Base-by-base conservation (phyloP, 2,888 invertebrate genomes). In the Drosophila algonquin region DNA sequence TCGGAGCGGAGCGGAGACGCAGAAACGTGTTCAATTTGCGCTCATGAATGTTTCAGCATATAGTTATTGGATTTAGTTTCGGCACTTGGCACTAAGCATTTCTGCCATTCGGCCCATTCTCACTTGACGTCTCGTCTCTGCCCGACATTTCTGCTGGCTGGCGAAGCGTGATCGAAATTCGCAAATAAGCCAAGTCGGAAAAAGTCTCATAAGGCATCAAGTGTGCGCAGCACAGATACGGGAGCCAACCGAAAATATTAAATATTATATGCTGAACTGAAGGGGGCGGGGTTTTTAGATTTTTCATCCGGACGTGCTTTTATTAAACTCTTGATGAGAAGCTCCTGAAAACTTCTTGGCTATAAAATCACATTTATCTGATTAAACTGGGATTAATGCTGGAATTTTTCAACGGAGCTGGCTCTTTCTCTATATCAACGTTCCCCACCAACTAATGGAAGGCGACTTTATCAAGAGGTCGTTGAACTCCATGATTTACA, bases 21-120 rank as follows among this genome's bases (percentile, higher is more conserved):
- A 59, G 74, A 54, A 76, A 86, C 85, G 85, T 86, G 85, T 88
- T 87, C 89, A 89, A 86, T 87, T 89, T 89, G 79, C 68, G 77
- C 78, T 89, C 87, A 87, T 87, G 87, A 89, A 87, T 87, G 80
- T 89, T 90, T 90, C 75, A 87, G 79, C 81, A 81, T 87, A 72
- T 79, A 78, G 84, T 77, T 77, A 79, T 87, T 87, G 79, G 89
- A 81, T 88, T 87, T 89, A 83, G 75, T 79, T 85, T 87, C 68
- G 59, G 80, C 79, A 81, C 79, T 89, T 79, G 89, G 77, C 63
- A 77, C 85, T 81, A 80, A 89, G 81, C 87, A 81, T 68, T 77
- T 76, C 27, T 51, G 50, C 52, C 45, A 53, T 55, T 30, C 40
- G 32, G 30, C 44, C 48, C 46, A 50, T 40, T 51, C 50, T 40